Evolutionary conservation across 2,888 invertebrate genomes (phyloP).

Genomic region (Callinectes sapidus): DNA sequence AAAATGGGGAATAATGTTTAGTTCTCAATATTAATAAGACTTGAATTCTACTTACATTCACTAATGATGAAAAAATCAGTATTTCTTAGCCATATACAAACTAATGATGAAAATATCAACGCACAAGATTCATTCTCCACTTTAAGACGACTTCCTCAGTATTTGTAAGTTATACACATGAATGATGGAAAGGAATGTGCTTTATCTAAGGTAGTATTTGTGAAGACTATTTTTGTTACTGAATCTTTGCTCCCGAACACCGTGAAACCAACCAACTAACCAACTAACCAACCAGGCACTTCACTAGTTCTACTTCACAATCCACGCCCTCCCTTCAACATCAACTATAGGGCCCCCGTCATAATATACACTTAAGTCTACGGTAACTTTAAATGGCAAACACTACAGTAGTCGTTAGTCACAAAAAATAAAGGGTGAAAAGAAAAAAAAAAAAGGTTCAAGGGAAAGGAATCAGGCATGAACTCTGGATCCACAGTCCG

Average conservation of each 20-base stretch:
- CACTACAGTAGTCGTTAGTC: neutral
- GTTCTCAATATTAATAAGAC: neutral
- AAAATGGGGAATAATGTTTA: neutral
- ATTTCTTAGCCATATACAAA: too few relatives aligned
- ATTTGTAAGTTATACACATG: neutral
- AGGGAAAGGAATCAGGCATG: neutral
- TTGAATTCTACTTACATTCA: too few relatives aligned
- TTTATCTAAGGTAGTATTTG: neutral
- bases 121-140: too few relatives aligned
- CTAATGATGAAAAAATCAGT: neutral
- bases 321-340: neutral
- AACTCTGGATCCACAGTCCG: conserved; percentile 4
- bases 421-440: neutral
- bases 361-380: neutral
- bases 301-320: neutral
- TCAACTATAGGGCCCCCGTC: neutral
- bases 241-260: neutral
- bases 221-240: conserved; percentile 16
- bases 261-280: neutral
- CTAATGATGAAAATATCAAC: neutral
- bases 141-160: too few relatives aligned
- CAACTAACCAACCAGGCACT: neutral
- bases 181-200: neutral
- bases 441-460: neutral
- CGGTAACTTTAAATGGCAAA: neutral